Evolutionary conservation across 2,888 invertebrate genomes (phyloP), one percentile per base, ranked within the genome.

Genomic region (Chymomyza amoena): DNA sequence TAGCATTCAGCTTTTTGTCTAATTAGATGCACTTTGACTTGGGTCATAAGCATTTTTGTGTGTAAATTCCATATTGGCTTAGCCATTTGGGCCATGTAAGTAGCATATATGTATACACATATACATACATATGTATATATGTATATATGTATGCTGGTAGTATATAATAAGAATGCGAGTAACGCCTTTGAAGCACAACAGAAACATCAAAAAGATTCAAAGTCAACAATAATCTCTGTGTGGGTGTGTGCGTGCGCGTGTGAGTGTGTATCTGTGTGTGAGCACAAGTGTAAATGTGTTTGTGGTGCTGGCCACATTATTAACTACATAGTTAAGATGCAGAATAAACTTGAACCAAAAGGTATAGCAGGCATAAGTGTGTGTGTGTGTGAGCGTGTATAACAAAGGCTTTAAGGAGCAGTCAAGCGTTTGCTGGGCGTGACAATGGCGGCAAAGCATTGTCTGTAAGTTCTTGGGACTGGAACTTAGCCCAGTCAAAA

Each of bases 151-250:
- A 39, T 39, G 1, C 13, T 39, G 52, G 28, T 63, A 65, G 60
- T 20, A 67, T 60, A 76, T 69, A 65, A 69, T 57, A 78, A 87
- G 78, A 80, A 85, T 83, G 82, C 79, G 72, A 59, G 70, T 57
- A 67, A 73, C 73, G 81, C 69, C 79, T 79, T 87, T 84, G 87
- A 85, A 77, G 83, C 79, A 81, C 68, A 73, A 72, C 64, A 62
- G 73, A 66, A 69, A 87, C 87, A 80, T 83, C 83, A 83, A 84
- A 83, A 87, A 78, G 82, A 80, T 76, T 82, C 81, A 77, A 72
- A 81, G 79, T 84, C 87, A 81, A 81, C 81, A 85, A 59, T 56
- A 54, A 45, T 10, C 39, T 45, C 2, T 10, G 39, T 45, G 13
- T 45, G 13, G 5, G 13, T 39, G 10, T 39, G 13, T 10, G 39